phyloP scores from a whole-genome alignment of 2,797 vertebrate species.

The Notoglanidium macrostoma region DNA sequence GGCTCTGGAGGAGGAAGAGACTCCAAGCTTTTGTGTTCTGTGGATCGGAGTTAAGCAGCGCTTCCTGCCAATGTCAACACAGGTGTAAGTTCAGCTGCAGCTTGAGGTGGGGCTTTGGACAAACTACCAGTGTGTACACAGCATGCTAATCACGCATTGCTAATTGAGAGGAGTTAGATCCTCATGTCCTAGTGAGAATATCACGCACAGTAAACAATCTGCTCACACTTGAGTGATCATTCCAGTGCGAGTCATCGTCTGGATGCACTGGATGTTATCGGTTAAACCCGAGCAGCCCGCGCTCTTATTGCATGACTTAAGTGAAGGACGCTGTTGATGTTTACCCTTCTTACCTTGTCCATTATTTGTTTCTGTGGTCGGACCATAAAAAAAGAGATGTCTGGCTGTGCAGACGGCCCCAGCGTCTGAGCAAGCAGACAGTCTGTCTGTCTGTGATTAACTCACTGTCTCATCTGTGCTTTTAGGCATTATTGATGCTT shows the following conservation, averaged over 20 bases:
- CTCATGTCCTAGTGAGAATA: conserved; percentile 58
- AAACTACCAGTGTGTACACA: conserved; percentile 60
- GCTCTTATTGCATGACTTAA: neutral
- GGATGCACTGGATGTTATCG: conserved; percentile 16
- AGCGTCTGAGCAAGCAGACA: conserved; percentile 68
- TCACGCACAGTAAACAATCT: conserved; percentile 54
- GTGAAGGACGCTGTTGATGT: conserved; percentile 7
- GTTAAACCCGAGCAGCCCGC: conserved; percentile 3
- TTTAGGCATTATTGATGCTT: conserved; percentile 65
- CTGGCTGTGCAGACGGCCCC: conserved; percentile 33
- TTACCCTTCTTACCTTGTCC: conserved; percentile 21
- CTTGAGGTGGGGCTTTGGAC: conserved; percentile 60
- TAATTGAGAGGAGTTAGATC: conserved; percentile 60
- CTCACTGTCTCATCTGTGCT: conserved; percentile 64
- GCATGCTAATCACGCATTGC: conserved; percentile 65
- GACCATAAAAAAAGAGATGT: conserved; percentile 46
- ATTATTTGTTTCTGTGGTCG: conserved; percentile 55
- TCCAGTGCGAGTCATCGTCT: conserved; percentile 3
- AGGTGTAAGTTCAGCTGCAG: conserved; percentile 63
- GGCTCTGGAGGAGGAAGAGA: conserved; percentile 11
- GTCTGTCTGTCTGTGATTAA: conserved; percentile 66
- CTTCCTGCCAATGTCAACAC: conserved; percentile 71
- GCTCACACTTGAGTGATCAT: conserved; percentile 44
- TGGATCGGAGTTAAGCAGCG: conserved; percentile 49
- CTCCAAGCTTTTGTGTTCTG: conserved; percentile 61